Percentiles rank a stretch among this genome's conserved stretches.
Evolutionary conservation across 2,888 invertebrate species (phyloP).

Genomic region (Eurytoma californica): DNA sequence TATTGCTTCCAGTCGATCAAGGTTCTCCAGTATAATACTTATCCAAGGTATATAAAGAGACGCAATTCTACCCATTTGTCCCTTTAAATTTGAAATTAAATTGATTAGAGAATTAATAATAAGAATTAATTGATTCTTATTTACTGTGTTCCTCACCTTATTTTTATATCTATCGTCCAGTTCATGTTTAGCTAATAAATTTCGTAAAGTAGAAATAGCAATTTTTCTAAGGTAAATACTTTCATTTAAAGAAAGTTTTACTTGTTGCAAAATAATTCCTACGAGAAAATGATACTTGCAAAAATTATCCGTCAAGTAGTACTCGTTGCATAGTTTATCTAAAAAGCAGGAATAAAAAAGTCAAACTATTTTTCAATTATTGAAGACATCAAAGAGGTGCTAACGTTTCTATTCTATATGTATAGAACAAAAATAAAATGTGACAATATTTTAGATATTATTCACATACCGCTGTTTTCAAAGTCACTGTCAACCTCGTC

Average conservation of each 20-base stretch:
- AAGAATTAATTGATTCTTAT: neutral
- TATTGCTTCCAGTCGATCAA: constrained; percentile 80
- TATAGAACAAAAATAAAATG: constrained; percentile 7
- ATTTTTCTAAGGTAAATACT: constrained; percentile 87
- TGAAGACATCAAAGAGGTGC: neutral
- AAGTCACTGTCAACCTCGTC: constrained; percentile 79
- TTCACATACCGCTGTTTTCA: constrained; percentile 74
- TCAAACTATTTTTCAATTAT: neutral
- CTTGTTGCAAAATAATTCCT: constrained; percentile 91
- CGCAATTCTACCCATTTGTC: constrained; percentile 89
- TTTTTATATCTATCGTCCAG: constrained; percentile 92
- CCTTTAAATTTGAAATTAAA: constrained; percentile 70
- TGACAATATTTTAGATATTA: neutral
- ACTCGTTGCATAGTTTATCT: constrained; percentile 72
- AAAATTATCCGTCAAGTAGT: constrained; percentile 87
- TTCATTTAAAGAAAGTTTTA: constrained; percentile 90
- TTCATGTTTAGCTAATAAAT: constrained; percentile 94
- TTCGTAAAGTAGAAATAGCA: constrained; percentile 88
- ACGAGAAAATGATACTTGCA: constrained; percentile 94
- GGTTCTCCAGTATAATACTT: constrained; percentile 90
- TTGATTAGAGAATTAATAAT: neutral
- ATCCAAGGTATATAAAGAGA: constrained; percentile 94
- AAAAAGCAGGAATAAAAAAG: constrained; percentile 12
- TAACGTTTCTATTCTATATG: neutral
- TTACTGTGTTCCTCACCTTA: constrained; percentile 76